Evolutionary conservation across 2,888 invertebrate species (phyloP), one percentile per base, ranked within the genome.

Genomic region (Uropetala carovei): DNA sequence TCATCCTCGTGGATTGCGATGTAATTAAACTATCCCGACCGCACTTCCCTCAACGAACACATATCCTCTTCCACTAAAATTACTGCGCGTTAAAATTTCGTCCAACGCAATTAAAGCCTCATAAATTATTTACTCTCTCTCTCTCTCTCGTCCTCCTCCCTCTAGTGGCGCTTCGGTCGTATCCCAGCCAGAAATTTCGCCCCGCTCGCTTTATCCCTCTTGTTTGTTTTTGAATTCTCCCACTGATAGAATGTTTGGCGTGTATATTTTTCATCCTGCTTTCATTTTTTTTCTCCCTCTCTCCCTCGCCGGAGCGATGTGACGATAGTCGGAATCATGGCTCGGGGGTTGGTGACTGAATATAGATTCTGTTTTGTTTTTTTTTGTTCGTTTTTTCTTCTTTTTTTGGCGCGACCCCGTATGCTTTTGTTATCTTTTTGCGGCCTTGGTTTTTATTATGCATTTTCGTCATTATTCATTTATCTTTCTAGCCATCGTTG

Each of bases 101-200:
- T 89, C 89, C 89, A 60, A 89, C 68, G 89, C 89, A 89, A 89
- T 89, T 89, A 89, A 89, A 89, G 89, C 89, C 89, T 89, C 89
- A 89, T 89, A 89, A 89, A 89, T 89, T 89, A 89, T 60, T 89
- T 68, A 30, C 89, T 64, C 89, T 89, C 89, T 64, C 18, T 27
- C n/a, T 10, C 22, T 68, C 68, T 68, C 22, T 68, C 68, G n/a
- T 43, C 43, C 43, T 43, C 43, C 43, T n/a, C 57, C 43, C 43
- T n/a, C 57, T 30, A 43, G 18, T 56, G 83, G 56, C 83, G 30
- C 83, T 57, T 83, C 83, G 57, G 43, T 43, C 43, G 83, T 83
- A 83, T 83, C 57, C 83, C 86, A 60, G 59, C 86, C 86, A 86
- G 60, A 64, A 43, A 64, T 86, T 86, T 86, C 60, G 60, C 16